phyloP scores from a whole-genome alignment of 2,113 vertebrate species.

The Haemorhous mexicanus region DNA sequence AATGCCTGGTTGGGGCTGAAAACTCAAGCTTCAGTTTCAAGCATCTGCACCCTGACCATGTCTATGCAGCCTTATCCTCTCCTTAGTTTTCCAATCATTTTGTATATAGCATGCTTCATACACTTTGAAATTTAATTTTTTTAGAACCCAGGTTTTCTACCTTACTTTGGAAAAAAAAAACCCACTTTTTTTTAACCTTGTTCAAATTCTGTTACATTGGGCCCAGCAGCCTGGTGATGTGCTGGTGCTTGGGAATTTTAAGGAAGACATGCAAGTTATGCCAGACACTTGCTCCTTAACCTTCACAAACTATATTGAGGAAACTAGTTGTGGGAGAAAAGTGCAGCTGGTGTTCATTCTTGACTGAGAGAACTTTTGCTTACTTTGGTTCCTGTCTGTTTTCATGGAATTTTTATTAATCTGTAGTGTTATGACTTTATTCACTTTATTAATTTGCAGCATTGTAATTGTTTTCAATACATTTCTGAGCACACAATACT shows the following conservation, averaged over 20 bases:
- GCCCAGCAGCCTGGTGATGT: background rate
- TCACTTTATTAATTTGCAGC: background rate
- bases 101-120: background rate
- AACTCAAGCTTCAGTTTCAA: background rate
- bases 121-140: background rate
- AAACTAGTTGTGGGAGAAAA: background rate
- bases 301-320: background rate
- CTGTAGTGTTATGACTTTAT: background rate
- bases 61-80: background rate
- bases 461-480: background rate
- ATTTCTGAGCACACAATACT: background rate
- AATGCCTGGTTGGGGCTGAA: background rate
- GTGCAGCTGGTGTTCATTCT: background rate
- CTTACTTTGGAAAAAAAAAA: background rate
- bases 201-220: background rate
- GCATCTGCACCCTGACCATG: background rate
- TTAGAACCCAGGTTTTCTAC: background rate
- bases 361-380: background rate
- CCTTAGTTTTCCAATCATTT: background rate
- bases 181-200: fast-evolving
- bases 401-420: background rate
- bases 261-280: background rate
- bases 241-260: background rate
- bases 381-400: background rate
- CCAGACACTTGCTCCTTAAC: background rate